Base-by-base conservation (phyloP, 2,113 vertebrate genomes). In the Indicator maculatus region DNA sequence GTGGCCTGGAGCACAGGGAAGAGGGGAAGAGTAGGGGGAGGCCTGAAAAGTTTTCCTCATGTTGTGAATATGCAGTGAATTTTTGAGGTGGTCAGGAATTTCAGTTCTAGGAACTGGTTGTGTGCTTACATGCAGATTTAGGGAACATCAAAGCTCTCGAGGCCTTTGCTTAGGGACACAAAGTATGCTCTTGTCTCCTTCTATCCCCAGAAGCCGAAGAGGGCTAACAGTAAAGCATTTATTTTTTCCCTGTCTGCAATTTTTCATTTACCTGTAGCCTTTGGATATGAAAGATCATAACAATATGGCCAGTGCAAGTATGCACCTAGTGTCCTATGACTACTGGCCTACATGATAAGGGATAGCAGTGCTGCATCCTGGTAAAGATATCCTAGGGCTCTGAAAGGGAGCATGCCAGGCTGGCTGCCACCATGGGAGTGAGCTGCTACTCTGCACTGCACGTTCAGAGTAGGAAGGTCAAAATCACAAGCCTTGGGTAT, bases 321-420 rank as follows among this genome's bases (percentile, higher is more conserved):
- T 3, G 5, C 60, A 14, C 23, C 31, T 26, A 24, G 27, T 72
- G 47, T 38, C 59, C 59, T 55, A 2, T 1, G 1, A 15, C 47
- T 79, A 5, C 45, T 21, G 31, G 3, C 47, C 8, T 39, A 0
- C 30, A 9, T 7, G 13, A 8, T 12, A 73, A 70, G 36, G 50
- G 47, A 53, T 1, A 1, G 18, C 66, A 65, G 27, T 1, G 2
- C 47, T 79, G 67, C 30, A 72, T 50, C 31, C 38, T 56, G 12
- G 13, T 33, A 13, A 67, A 64, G 6, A 38, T 6, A 33, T 9
- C 21, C 50, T 9, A 6, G 4, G 16, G 19, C 36, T 27, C 5
- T 21, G 30, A 26, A 15, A 14, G 45, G 2, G 27, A 71, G 23
- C 11, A 20, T 0, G 0, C 19, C 10, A 1, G 20, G 55, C 28